Percentiles rank a stretch among this genome's conserved stretches.
Evolutionary conservation across 2,113 vertebrate genomes (phyloP).

Genomic region (Oryzias curvinotus): DNA sequence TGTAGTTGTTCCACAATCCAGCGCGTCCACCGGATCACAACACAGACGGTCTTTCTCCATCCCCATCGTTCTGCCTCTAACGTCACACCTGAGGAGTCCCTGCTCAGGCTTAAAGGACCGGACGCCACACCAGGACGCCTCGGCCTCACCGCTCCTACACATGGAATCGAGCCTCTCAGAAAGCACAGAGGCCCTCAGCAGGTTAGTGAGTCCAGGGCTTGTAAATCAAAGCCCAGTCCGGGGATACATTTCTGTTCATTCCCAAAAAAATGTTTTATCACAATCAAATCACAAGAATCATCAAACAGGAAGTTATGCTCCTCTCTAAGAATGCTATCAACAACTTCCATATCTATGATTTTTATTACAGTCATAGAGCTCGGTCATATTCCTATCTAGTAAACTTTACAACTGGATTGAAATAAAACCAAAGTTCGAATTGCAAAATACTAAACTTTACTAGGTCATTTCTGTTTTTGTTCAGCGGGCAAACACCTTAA

Average conservation of each 20-base stretch:
- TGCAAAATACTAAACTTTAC: neutral
- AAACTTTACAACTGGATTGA: too few species aligned
- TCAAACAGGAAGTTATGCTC: too few species aligned
- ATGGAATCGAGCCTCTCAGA: constrained; percentile 20
- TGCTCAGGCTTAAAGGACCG: constrained; percentile 53
- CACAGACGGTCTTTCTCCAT: constrained; percentile 30
- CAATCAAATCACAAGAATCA: too few species aligned
- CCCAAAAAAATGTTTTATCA: too few species aligned
- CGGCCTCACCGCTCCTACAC: neutral
- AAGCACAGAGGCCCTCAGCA: constrained; percentile 51
- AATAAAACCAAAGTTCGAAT: neutral
- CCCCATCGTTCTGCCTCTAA: constrained; percentile 38
- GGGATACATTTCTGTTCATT: too few species aligned
- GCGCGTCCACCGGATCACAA: constrained; percentile 11
- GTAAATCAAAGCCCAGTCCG: neutral
- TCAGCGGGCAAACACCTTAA: neutral
- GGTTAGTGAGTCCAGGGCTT: constrained; percentile 56
- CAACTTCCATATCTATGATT: too few species aligned
- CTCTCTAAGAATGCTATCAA: too few species aligned
- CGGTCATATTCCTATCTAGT: too few species aligned
- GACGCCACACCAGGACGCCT: constrained; percentile 7
- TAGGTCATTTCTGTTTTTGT: neutral
- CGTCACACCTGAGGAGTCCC: constrained; percentile 35
- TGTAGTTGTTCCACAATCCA: constrained; percentile 26
- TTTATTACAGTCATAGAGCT: too few species aligned